Evolutionary conservation across 2,888 invertebrate species (phyloP).

Genomic region (Operophtera brumata): DNA sequence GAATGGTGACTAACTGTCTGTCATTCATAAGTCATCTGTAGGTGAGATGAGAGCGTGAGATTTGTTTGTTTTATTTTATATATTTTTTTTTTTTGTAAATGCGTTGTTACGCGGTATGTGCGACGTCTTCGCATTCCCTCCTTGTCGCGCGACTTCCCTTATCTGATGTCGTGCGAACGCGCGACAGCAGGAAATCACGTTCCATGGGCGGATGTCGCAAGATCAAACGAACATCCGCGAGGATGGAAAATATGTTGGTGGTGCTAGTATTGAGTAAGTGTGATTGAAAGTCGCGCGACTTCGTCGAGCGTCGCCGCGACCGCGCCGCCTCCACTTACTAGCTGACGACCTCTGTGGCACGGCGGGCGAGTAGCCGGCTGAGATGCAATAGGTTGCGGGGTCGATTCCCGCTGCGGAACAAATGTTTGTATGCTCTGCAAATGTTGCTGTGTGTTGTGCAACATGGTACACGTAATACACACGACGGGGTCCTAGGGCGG

Average conservation of each 20-base stretch:
- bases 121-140: too few relatives aligned
- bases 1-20: neutral
- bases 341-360: too few relatives aligned
- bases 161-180: neutral
- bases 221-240: slow-evolving; percentile 39
- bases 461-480: too few relatives aligned
- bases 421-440: too few relatives aligned
- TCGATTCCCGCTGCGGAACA: too few relatives aligned
- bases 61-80: slow-evolving; percentile 20
- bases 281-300: slow-evolving; percentile 22
- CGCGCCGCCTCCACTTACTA: neutral
- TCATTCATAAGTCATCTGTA: neutral
- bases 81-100: slow-evolving; percentile 38
- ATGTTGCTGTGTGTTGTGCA: too few relatives aligned
- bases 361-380: too few relatives aligned
- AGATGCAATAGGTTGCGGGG: too few relatives aligned
- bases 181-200: neutral
- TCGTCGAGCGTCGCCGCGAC: neutral
- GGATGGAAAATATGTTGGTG: slow-evolving; percentile 54
- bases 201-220: slow-evolving; percentile 6
- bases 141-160: slow-evolving; percentile 37
- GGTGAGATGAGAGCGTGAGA: neutral
- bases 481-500: too few relatives aligned
- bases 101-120: slow-evolving; percentile 34
- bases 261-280: slow-evolving; percentile 48